Base-by-base conservation (phyloP, 2,113 vertebrate genomes). In the Onychostruthus taczanowskii region DNA sequence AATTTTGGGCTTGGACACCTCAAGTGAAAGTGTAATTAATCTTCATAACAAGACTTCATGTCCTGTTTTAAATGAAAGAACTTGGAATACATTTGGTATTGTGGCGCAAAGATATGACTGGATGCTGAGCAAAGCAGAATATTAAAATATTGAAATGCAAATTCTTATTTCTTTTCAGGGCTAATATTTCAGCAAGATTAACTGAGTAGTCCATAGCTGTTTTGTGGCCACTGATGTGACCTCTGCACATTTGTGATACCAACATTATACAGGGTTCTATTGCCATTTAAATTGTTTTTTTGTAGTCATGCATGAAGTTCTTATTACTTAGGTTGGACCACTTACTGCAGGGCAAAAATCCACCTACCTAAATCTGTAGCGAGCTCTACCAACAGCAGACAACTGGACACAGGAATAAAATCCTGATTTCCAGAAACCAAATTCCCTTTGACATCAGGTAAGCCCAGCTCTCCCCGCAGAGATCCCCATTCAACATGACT, bases 41-140 rank as follows among this genome's bases (percentile, higher is more conserved):
- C 80, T 89, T 90, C 21, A 27, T 30, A 84, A 89, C 11, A 90
- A 26, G 35, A 74, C 78, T 74, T 77, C 68, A 75, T 0, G 0
- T 86, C 55, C 47, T 47, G 19, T 77, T 85, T 88, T 66, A 80
- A 80, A 43, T 59, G 52, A 89, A 31, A 31, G 16, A 92, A 28
- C 19, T 4, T 69, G 49, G 68, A 77, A 69, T n/a, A 69, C 27
- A 39, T 77, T 67, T 74, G 44, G 55, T 70, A 67, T 81, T 77
- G 50, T 55, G 68, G 27, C 70, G 50, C 20, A 80, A 87, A 77
- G 0, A 1, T 23, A 59, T 16, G 46, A 88, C 55, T 70, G 75
- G 72, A 88, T 62, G 59, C 35, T 86, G 64, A 80, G 72, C 20
- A 96, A 90, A 95, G 67, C n/a, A 69, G 66, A 64, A 87, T 62